These are phyloP conservation scores for Eufriesea mexicana DNA, from an alignment of 1,140 invertebrate genomes.

Conservation along the genomic window DNA sequence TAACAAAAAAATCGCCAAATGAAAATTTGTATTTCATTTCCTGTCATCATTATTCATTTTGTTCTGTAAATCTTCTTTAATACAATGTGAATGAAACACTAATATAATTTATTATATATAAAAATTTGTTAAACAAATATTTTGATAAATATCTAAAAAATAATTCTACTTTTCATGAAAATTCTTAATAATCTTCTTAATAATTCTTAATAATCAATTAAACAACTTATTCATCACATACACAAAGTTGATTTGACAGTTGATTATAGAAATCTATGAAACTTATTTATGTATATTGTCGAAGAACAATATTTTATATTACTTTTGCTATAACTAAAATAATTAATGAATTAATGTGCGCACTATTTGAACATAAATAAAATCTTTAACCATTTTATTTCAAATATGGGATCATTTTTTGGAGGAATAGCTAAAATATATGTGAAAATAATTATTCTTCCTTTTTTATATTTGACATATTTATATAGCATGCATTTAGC, in stretches of 20 bases:
- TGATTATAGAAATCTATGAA: not conserved
- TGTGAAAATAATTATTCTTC: conserved; percentile 55
- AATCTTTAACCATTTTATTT: not conserved
- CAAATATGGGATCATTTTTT: conserved; percentile 45
- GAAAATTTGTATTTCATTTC: too few species aligned
- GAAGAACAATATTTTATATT: not conserved
- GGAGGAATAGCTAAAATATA: conserved; percentile 39
- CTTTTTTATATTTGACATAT: conserved; percentile 54
- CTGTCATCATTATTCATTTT: too few species aligned
- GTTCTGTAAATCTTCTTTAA: too few species aligned
- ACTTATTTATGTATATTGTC: not conserved
- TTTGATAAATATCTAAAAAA: too few species aligned
- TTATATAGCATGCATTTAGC: conserved; percentile 51
- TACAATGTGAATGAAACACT: too few species aligned
- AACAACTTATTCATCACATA: not conserved
- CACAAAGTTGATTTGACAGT: not conserved
- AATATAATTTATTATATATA: too few species aligned
- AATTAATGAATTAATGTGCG: not conserved
- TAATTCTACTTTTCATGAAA: too few species aligned
- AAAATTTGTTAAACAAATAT: too few species aligned
- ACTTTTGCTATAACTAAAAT: not conserved
- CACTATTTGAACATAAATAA: not conserved
- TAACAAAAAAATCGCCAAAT: too few species aligned
- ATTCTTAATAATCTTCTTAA: not conserved
- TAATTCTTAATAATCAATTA: not conserved